phyloP scores from a whole-genome alignment of 23 tunicate species.

The Diplosoma virens region DNA sequence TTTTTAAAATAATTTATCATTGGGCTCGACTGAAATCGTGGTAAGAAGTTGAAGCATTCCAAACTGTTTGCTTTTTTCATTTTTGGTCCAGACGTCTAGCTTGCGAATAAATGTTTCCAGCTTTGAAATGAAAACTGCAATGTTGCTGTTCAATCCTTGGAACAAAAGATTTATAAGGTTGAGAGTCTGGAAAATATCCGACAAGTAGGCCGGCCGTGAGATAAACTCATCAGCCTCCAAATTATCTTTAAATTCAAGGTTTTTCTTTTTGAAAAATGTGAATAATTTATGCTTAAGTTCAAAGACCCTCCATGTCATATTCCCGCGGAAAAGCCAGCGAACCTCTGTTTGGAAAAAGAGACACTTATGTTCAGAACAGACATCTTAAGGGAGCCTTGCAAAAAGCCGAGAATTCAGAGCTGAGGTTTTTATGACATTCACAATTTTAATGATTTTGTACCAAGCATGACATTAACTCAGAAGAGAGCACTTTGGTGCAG shows the following conservation, averaged over 20 bases:
- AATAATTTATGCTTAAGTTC: too few relatives aligned
- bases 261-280: conserved; percentile 15
- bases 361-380: not conserved
- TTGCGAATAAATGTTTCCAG: conserved; percentile 25
- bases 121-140: conserved; percentile 4
- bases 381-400: conserved; percentile 12
- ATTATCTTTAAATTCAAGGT: conserved; percentile 7
- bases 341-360: not conserved
- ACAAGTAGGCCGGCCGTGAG: too few relatives aligned
- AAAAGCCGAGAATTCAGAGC: not conserved
- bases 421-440: too few relatives aligned
- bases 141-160: conserved; percentile 32
- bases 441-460: too few relatives aligned
- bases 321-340: too few relatives aligned
- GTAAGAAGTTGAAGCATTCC: conserved; percentile 53
- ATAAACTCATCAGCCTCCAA: not conserved
- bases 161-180: conserved; percentile 22
- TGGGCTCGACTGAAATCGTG: conserved; percentile 17
- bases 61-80: conserved; percentile 26
- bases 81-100: conserved; percentile 54
- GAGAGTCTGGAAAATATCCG: conserved; percentile 35
- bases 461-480: too few relatives aligned
- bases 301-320: not conserved
- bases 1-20: conserved; percentile 38
- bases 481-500: too few relatives aligned